Conservation (phyloP, 2,797 vertebrate genomes). For the Micrastur ruficollis region DNA sequence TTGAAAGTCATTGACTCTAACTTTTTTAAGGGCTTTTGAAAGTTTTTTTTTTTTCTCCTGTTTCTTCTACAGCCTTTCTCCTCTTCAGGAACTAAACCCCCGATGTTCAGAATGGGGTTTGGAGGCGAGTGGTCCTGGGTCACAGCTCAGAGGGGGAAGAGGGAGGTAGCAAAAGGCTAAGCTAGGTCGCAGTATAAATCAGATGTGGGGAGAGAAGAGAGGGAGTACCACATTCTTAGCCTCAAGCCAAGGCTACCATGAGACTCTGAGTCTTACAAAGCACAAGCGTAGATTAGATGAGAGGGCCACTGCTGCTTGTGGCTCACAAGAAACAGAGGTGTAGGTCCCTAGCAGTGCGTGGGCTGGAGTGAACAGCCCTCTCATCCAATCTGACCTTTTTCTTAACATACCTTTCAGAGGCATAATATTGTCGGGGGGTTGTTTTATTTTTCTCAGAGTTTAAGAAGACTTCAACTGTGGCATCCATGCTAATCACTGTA, state of each 20-base stretch:
- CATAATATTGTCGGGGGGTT: background rate
- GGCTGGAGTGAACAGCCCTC: background rate
- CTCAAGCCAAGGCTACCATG: background rate
- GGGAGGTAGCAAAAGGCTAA: background rate
- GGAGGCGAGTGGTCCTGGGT: background rate
- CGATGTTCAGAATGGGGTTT: background rate
- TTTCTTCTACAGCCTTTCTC: background rate
- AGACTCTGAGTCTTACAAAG: background rate
- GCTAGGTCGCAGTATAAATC: background rate
- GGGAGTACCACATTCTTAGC: background rate
- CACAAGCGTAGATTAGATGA: no score
- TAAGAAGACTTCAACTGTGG: background rate
- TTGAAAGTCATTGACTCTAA: background rate
- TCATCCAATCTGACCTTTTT: background rate
- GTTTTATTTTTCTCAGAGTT: background rate
- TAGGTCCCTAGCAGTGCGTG: background rate
- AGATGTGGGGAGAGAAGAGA: background rate
- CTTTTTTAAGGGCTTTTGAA: background rate
- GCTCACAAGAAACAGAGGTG: background rate
- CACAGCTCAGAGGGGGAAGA: background rate
- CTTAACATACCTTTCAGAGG: background rate
- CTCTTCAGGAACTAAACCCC: background rate
- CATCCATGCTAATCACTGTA: background rate
- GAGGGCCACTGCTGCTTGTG: no score
- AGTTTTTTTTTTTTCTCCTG: background rate